Conservation (phyloP, 2,888 invertebrate genomes). For the Volucella zonaria region DNA sequence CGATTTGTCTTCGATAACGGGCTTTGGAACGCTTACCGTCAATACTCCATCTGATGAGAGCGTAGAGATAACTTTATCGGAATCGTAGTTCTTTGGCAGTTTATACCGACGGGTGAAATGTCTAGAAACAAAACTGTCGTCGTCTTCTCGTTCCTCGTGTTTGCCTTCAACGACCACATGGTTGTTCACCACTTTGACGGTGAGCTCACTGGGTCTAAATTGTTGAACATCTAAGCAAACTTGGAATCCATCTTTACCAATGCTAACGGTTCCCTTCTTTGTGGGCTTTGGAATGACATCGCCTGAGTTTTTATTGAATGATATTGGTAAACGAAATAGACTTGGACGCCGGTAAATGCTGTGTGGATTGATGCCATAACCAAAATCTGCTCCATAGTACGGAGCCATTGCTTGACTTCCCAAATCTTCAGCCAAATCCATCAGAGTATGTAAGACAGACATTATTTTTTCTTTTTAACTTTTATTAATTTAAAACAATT, state of each 20-base stretch:
- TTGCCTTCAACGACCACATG: slow-evolving; percentile 87
- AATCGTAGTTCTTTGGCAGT: slow-evolving; percentile 87
- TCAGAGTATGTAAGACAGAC: slow-evolving; percentile 79
- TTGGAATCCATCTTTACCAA: slow-evolving; percentile 87
- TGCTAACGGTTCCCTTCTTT: slow-evolving; percentile 53
- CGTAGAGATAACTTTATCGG: slow-evolving; percentile 88
- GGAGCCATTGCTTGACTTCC: slow-evolving; percentile 76
- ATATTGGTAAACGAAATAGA: slow-evolving; percentile 74
- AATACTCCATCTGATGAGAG: slow-evolving; percentile 92
- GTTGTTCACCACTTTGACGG: slow-evolving; percentile 87
- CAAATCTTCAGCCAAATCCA: slow-evolving; percentile 78
- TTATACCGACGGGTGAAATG: slow-evolving; percentile 90
- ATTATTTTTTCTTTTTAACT: slow-evolving; percentile 74
- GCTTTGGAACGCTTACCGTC: slow-evolving; percentile 87
- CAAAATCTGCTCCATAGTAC: slow-evolving; percentile 75
- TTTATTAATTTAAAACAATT: neutral
- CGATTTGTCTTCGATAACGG: slow-evolving; percentile 72
- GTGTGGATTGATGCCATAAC: slow-evolving; percentile 79
- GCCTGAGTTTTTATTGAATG: slow-evolving; percentile 78
- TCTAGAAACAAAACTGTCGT: slow-evolving; percentile 89
- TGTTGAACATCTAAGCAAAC: slow-evolving; percentile 88
- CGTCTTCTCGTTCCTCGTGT: slow-evolving; percentile 88
- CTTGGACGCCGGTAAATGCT: slow-evolving; percentile 78
- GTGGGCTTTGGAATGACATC: slow-evolving; percentile 38
- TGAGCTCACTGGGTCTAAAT: slow-evolving; percentile 88